Percentiles rank a stretch among this genome's conserved stretches.
phyloP scores from a whole-genome alignment of 2,888 invertebrate genomes.

The Deroplatys truncata region DNA sequence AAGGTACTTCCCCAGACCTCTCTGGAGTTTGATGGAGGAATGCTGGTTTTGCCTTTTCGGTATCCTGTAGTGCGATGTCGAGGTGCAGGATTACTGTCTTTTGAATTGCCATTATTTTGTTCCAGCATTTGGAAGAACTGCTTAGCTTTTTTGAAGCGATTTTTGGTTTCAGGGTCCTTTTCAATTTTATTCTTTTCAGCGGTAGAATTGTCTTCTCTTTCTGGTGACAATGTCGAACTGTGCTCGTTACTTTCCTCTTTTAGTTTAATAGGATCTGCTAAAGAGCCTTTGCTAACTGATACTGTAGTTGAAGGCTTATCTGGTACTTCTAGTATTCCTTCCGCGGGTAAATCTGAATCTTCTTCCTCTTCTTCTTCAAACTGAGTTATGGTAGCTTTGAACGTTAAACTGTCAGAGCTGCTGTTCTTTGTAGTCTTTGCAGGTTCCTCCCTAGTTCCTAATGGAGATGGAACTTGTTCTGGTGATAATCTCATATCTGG shows the following conservation, averaged over 20 bases:
- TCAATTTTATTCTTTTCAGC: not conserved
- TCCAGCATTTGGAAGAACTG: slow-evolving; percentile 51
- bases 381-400: not conserved
- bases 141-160: slow-evolving; percentile 50
- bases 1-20: not conserved
- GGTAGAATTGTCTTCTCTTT: no score
- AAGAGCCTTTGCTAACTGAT: no score
- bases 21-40: not conserved
- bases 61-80: not conserved
- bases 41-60: not conserved
- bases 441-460: not conserved
- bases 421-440: not conserved
- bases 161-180: slow-evolving; percentile 43
- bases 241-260: not conserved
- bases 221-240: not conserved
- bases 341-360: not conserved
- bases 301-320: no score
- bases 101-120: slow-evolving; percentile 41
- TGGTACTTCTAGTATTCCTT: no score
- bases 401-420: not conserved
- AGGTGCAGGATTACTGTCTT: not conserved
- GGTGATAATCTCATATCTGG: not conserved
- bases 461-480: not conserved
- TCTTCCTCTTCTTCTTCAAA: not conserved
- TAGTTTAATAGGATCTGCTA: not conserved